A percentile compares a stretch with the other conserved stretches of the same genome.
Evolutionary conservation across 2,113 vertebrate species (phyloP).

Genomic region (Phrynosoma blainvillii): DNA sequence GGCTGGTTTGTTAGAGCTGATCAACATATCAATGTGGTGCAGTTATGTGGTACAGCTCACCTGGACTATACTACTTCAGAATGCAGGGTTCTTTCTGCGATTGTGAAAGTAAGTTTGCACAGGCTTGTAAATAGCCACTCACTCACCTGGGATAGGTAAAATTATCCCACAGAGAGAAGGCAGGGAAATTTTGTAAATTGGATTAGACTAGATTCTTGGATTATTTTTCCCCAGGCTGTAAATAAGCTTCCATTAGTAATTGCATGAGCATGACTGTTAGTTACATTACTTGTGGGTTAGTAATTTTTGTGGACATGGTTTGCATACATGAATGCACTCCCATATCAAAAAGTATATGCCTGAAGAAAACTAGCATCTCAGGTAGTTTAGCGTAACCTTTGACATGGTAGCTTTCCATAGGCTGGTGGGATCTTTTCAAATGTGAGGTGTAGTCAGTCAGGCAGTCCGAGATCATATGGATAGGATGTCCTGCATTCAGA

Average conservation of each 20-base stretch:
- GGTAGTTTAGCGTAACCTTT: not conserved
- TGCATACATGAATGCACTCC: not conserved
- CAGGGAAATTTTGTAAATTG: conserved; percentile 1
- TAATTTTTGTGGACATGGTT: not conserved
- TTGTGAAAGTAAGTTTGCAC: not conserved
- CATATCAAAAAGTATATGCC: not conserved
- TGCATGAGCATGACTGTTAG: conserved; percentile 16
- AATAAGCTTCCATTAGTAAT: not conserved
- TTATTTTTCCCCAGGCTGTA: conserved; percentile 8
- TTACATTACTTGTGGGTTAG: not conserved
- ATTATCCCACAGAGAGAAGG: not conserved
- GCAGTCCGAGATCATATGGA: not conserved
- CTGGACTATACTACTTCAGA: not conserved
- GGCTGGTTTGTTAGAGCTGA: conserved; percentile 2
- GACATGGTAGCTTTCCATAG: not conserved
- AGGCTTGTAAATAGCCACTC: conserved; percentile 2
- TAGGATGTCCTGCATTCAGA: not conserved
- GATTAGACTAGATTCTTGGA: not conserved
- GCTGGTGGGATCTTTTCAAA: not conserved
- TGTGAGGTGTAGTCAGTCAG: not conserved
- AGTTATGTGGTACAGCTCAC: not conserved
- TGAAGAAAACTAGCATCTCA: conserved; percentile 3
- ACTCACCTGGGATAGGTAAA: not conserved
- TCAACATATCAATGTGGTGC: not conserved
- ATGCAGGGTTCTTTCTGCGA: not conserved